Percentiles rank a stretch among this genome's conserved stretches.
Conservation (phyloP, 2,113 vertebrate species). For the Caranx melampygus region DNA sequence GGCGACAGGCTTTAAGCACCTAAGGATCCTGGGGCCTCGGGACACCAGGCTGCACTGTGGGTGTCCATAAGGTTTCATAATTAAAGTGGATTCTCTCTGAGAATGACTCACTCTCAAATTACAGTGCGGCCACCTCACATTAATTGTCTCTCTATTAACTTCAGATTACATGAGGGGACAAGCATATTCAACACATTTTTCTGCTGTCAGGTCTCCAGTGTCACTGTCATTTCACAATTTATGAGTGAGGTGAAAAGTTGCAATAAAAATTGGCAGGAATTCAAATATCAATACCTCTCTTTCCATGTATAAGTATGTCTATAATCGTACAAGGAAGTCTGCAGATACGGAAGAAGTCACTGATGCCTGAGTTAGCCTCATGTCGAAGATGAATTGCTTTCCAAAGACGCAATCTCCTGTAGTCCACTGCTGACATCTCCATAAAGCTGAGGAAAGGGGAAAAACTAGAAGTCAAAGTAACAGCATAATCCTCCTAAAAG, state of each 20-base stretch:
- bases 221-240: constrained; percentile 27
- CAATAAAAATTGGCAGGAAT: constrained; percentile 12
- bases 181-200: constrained; percentile 16
- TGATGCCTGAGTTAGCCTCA: constrained; percentile 66
- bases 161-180: constrained; percentile 39
- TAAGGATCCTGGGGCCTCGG: constrained; percentile 36
- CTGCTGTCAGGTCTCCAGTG: constrained; percentile 36
- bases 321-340: constrained; percentile 7
- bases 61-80: constrained; percentile 54
- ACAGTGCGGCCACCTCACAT: constrained; percentile 40
- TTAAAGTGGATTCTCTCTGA: constrained; percentile 40
- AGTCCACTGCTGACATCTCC: constrained; percentile 54
- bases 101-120: constrained; percentile 55
- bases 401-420: constrained; percentile 41
- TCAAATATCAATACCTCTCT: constrained; percentile 11
- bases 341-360: constrained; percentile 47
- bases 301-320: constrained; percentile 11
- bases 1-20: constrained; percentile 43
- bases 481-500: constrained; percentile 68
- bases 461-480: constrained; percentile 62
- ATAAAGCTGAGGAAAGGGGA: constrained; percentile 67
- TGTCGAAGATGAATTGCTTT: constrained; percentile 69
- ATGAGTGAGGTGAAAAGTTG: constrained; percentile 37
- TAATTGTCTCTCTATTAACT: constrained; percentile 61
- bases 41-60: constrained; percentile 33